A percentile compares a stretch with the other conserved stretches of the same genome.
Conservation (phyloP, 2,888 invertebrate genomes). For the Ischnus inquisitorius region DNA sequence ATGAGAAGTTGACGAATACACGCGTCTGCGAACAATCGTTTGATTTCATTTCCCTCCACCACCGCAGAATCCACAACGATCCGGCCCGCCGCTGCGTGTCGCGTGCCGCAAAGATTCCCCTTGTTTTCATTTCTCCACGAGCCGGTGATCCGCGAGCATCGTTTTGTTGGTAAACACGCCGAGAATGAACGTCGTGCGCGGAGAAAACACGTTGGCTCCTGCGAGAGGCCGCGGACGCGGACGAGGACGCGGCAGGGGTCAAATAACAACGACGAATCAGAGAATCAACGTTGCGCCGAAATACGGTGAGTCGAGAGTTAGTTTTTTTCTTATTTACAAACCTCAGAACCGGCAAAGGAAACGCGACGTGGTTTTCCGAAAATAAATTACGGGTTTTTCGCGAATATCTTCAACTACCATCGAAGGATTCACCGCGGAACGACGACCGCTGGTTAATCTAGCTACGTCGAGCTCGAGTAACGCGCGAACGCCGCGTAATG, state of each 20-base stretch:
- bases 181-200: conserved; percentile 76
- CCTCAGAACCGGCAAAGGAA: background rate
- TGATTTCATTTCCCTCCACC: background rate
- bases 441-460: conserved; percentile 63
- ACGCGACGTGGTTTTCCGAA: background rate
- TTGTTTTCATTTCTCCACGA: background rate
- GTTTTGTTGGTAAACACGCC: background rate
- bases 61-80: too few species aligned
- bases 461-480: conserved; percentile 40
- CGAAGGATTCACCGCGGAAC: conserved; percentile 46
- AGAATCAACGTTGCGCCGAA: conserved; percentile 69
- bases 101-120: background rate
- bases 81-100: too few species aligned
- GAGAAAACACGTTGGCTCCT: conserved; percentile 59
- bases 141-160: background rate
- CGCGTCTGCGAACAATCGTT: background rate
- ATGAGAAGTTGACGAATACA: conserved; percentile 58
- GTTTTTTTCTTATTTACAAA: background rate
- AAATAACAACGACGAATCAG: conserved; percentile 45
- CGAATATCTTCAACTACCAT: background rate
- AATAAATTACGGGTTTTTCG: background rate
- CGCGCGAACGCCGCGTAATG: conserved; percentile 37
- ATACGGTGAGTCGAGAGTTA: conserved; percentile 70
- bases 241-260: conserved; percentile 56
- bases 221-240: conserved; percentile 60